Base-by-base conservation (phyloP, 2,888 invertebrate species). In the Patella ulyssiponensis region DNA sequence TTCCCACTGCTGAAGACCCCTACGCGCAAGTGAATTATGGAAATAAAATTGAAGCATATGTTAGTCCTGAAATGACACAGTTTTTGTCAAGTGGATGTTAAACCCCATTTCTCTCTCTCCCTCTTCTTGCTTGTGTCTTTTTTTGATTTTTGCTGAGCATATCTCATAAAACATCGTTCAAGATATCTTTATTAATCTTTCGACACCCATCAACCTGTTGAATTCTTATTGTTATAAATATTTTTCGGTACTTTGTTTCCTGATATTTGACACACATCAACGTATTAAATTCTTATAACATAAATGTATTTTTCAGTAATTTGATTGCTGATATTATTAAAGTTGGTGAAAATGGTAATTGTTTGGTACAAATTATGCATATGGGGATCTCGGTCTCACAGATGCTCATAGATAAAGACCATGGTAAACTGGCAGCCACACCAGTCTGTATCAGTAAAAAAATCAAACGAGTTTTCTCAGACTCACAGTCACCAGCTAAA, bases 301-400 rank as follows among this genome's bases (percentile, higher is more conserved):
- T 44, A 9, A 44, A 44, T 44, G 4, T 44, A 33, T 44, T 44
- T 78, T 76, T 7, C 82, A 88, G 87, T 74, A 78, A 69, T 9
- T 72, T 89, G 53, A 58, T 87, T 15, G 83, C 86, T 69, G 88
- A 88, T 75, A 76, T 88, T 11, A 70, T 86, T 3, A 77, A 78
- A 11, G 53, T 79, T 9, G 79, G 81, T 12, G 79, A 81, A 11
- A 80, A 80, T 12, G 78, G 76, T 51, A 77, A 80, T 9, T 86
- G 82, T 76, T 79, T 82, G 23, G 85, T 89, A 2, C 84, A 86
- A 33, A 81, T 89, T 12, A 77, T 88, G 23, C 83, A 88, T 74
- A 84, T 87, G 83, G 89, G 88, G 5, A 84, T 87, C n/a, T 86
- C 86, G 4, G 73, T 89, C 15, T 80, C 83, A 73, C 80, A 86